Evolutionary conservation across 1,140 invertebrate genomes (phyloP), one percentile per base, ranked within the genome.

Genomic region (Eupeodes corollae): DNA sequence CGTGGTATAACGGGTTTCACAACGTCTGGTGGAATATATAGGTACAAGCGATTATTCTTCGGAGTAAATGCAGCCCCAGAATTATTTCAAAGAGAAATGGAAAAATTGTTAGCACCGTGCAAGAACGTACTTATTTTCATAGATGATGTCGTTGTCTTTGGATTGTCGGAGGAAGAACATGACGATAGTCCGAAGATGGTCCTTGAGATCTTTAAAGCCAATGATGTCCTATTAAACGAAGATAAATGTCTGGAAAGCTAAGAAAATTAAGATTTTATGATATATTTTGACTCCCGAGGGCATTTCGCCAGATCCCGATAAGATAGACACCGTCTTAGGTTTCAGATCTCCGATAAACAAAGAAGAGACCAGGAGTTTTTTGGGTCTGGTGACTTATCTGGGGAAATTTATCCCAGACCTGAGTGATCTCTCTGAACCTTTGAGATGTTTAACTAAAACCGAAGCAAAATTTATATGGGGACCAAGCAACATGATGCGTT

Each of bases 181-280:
- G 53, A 56, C 35, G 10, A 39, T 43, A 46, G 34, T 14, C 9
- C 57, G 18, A 43, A 49, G 21, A 32, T 54, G 35, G 38, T 60
- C 0, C 50, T 52, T 16, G 19, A 46, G 2, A 21, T 56, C 14
- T 49, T 49, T 34, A 32, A 33, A 69, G 50, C 54, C 39, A 48
- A 21, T 26, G 16, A 40, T 37, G 42, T 49, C 0, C 15, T 45
- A 21, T 13, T 45, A 15, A 49, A 41, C 32, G 15, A 21, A 6
- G 31, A 32, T 6, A 48, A 72, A 54, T 61, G 68, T 50, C 19
- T 61, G 69, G 53, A 48, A 50, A 39, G 46, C 53, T 30, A 44
- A 37, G 42, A 51, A 52, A 48, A 47, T 70, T 5, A 63, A 58
- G 47, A 71, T 65, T 53, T 44, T 73, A 19, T 71, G 71, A 6